phyloP scores from a whole-genome alignment of 1,140 invertebrate genomes.

The Drosophila nasuta region DNA sequence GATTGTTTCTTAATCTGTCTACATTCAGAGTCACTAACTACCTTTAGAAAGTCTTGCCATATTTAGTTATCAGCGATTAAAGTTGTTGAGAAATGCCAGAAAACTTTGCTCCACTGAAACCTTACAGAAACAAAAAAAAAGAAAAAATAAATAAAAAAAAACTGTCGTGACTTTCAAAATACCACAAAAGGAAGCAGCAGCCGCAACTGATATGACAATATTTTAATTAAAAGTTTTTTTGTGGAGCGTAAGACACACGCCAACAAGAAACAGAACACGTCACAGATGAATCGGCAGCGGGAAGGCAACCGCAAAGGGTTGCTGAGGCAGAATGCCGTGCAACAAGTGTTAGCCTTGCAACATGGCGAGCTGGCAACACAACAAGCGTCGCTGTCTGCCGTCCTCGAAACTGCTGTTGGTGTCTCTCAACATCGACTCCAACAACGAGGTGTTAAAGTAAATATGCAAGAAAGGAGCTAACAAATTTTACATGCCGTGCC shows the following conservation, averaged over 20 bases:
- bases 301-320: slow-evolving; percentile 65
- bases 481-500: slow-evolving; percentile 70
- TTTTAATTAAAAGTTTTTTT: slow-evolving; percentile 77
- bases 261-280: slow-evolving; percentile 47
- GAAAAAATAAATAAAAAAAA: slow-evolving; percentile 28
- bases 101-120: neutral
- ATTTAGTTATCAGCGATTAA: slow-evolving; percentile 17
- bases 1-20: slow-evolving; percentile 25
- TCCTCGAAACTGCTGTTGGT: slow-evolving; percentile 33
- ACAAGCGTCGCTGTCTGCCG: slow-evolving; percentile 61
- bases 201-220: slow-evolving; percentile 69
- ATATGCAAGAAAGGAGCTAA: slow-evolving; percentile 64
- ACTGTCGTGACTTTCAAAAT: slow-evolving; percentile 56
- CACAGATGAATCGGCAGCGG: slow-evolving; percentile 8
- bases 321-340: slow-evolving; percentile 72
- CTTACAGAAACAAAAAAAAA: slow-evolving; percentile 16
- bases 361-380: slow-evolving; percentile 46
- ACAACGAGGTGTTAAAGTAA: slow-evolving; percentile 65
- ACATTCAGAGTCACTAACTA: neutral
- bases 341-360: slow-evolving; percentile 68
- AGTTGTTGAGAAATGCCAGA: slow-evolving; percentile 5
- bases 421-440: slow-evolving; percentile 54
- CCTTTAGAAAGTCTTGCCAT: slow-evolving; percentile 12
- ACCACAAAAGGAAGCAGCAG: slow-evolving; percentile 67
- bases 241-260: slow-evolving; percentile 71